These are phyloP conservation scores for Malurus splendens DNA, from an alignment of 2,797 vertebrate species.

Conservation along the genomic window DNA sequence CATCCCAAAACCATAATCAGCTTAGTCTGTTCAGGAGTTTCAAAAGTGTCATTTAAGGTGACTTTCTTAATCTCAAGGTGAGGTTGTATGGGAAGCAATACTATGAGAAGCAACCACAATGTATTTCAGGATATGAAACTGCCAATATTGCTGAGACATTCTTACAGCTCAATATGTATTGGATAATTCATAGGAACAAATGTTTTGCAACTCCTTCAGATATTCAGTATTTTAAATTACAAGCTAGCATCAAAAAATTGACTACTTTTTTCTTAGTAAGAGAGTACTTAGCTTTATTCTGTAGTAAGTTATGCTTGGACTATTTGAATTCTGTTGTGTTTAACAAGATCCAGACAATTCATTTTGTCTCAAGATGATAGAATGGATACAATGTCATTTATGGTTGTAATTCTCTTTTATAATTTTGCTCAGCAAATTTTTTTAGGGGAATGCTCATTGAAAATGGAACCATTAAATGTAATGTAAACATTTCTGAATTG, in stretches of 20 bases:
- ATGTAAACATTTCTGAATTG: slow-evolving; percentile 60
- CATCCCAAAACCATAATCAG: neutral
- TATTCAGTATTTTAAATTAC: neutral
- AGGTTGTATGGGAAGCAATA: neutral
- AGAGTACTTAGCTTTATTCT: neutral
- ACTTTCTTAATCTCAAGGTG: neutral
- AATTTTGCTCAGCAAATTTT: slow-evolving; percentile 23
- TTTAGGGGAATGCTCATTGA: slow-evolving; percentile 20
- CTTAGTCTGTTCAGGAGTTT: neutral
- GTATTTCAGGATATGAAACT: neutral
- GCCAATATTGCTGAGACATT: neutral
- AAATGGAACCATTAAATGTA: slow-evolving; percentile 57
- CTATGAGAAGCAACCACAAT: neutral
- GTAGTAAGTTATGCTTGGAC: neutral
- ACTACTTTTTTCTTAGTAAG: neutral
- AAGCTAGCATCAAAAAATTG: neutral
- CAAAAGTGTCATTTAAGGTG: neutral
- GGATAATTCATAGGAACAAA: neutral
- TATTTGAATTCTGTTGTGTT: neutral
- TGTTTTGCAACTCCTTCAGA: neutral
- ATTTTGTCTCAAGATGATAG: neutral
- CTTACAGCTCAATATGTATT: neutral
- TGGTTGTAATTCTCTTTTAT: slow-evolving; percentile 8
- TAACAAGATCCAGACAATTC: neutral
- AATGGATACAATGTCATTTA: neutral